Conservation (phyloP, 1,140 invertebrate species). For the Drosophila insularis region DNA sequence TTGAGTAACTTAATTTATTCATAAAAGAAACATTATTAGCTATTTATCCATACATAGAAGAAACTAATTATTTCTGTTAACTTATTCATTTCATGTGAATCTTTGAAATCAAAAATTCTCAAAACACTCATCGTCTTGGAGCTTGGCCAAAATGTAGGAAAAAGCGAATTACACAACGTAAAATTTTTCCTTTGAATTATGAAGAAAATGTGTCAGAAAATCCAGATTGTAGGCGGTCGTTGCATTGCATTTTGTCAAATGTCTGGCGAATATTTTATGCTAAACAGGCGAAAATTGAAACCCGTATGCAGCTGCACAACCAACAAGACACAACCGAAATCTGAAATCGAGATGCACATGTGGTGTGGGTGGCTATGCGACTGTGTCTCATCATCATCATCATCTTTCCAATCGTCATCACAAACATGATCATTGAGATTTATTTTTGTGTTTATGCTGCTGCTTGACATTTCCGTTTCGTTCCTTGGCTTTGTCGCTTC, state of each 20-base stretch:
- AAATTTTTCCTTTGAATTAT: constrained; percentile 30
- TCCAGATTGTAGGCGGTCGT: constrained; percentile 45
- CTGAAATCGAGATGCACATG: constrained; percentile 33
- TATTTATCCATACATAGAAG: neutral
- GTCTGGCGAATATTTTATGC: constrained; percentile 56
- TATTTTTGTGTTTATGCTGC: constrained; percentile 74
- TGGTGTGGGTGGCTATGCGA: constrained; percentile 57
- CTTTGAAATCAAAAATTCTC: neutral
- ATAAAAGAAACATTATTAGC: no score
- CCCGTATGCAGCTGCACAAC: constrained; percentile 48
- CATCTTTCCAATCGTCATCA: constrained; percentile 31
- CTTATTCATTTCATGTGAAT: neutral
- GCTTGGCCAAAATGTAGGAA: constrained; percentile 11
- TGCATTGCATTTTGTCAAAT: constrained; percentile 68
- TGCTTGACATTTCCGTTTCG: constrained; percentile 71
- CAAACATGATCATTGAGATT: constrained; percentile 66
- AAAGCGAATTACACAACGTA: constrained; percentile 42
- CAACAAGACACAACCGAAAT: constrained; percentile 4
- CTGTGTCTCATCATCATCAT: constrained; percentile 37
- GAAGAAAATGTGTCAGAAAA: constrained; percentile 19
- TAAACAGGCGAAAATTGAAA: constrained; percentile 64
- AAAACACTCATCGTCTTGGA: constrained; percentile 6
- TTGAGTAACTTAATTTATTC: neutral
- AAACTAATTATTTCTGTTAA: neutral
- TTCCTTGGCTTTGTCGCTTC: constrained; percentile 40